Evolutionary conservation across 2,888 invertebrate genomes (phyloP).

Genomic region (Drosophila suboccidentalis): DNA sequence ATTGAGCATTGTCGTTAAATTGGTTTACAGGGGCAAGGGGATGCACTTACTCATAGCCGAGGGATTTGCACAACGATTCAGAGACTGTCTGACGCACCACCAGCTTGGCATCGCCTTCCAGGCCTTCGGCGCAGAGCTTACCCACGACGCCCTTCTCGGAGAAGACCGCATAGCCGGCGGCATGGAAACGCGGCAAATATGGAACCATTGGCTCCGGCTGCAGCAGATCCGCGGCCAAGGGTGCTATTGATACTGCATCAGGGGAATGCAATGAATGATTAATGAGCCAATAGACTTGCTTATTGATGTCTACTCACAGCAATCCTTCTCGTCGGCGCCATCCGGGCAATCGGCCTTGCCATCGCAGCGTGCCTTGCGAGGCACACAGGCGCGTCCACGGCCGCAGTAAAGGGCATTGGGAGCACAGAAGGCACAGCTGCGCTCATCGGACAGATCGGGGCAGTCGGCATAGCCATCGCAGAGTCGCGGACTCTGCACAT

Average conservation of each 20-base stretch:
- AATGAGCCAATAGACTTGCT: background rate
- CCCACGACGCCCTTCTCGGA: slow-evolving; percentile 93
- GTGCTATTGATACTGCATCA: slow-evolving; percentile 90
- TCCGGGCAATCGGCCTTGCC: slow-evolving; percentile 94
- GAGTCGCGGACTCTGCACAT: slow-evolving; percentile 91
- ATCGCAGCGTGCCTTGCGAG: slow-evolving; percentile 91
- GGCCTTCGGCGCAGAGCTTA: slow-evolving; percentile 92
- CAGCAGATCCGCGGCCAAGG: slow-evolving; percentile 89
- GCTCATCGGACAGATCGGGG: slow-evolving; percentile 93
- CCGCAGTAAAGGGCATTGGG: slow-evolving; percentile 92
- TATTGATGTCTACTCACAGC: slow-evolving; percentile 88
- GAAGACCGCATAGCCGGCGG: slow-evolving; percentile 94
- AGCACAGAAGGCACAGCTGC: slow-evolving; percentile 92
- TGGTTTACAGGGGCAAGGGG: no score
- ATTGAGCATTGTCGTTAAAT: background rate
- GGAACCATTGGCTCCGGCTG: slow-evolving; percentile 89
- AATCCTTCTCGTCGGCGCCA: slow-evolving; percentile 94
- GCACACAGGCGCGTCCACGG: slow-evolving; percentile 91
- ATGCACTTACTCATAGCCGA: slow-evolving; percentile 90
- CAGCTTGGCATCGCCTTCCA: slow-evolving; percentile 88
- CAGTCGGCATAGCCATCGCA: slow-evolving; percentile 96
- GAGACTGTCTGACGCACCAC: slow-evolving; percentile 89
- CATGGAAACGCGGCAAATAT: slow-evolving; percentile 89
- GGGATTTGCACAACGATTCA: slow-evolving; percentile 91
- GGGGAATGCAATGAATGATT: background rate